Base-by-base conservation (phyloP, 2,113 vertebrate genomes). In the Pluvianellus socialis region DNA sequence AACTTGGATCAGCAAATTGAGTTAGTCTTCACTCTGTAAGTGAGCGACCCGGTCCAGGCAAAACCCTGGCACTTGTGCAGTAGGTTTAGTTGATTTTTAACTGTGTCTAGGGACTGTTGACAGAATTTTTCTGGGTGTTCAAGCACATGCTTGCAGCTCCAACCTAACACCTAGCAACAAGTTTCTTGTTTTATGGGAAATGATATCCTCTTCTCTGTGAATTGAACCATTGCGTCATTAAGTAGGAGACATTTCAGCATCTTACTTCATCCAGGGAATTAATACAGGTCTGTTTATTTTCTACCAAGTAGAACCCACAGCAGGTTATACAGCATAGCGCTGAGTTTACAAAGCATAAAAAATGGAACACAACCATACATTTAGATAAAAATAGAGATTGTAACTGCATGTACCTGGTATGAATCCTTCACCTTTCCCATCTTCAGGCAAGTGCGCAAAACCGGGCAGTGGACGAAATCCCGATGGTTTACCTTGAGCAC, bases 391-490 rank as follows among this genome's bases (percentile, higher is more conserved):
- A 76, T 5, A 10, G 58, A 87, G 8, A 44, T 13, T 18, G 28
- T 76, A 83, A 90, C 15, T 44, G 42, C 15, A 18, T 1, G 15
- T 79, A 95, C 88, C 93, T 92, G 42, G 28, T 68, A 6, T 2
- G 61, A 49, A 23, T 22, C 1, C 11, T 28, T 61, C 13, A 18
- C 56, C 1, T 8, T 2, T 5, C 12, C 19, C 3, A 5, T 8
- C 33, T 89, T 68, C 61, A 52, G 30, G 30, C n/a, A 40, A 47
- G 32, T 0, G 1, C 4, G 1, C 18, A 4, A 74, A 74, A 70
- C 23, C 0, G 1, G 27, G 16, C 2, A 2, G 3, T 7, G 26
- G 8, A 55, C 8, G 3, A 88, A 30, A 12, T 55, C 32, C 40
- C 85, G 47, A 40, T 32, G 18, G 14, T 42, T 59, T 93, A 32